Base-by-base conservation (phyloP, 2,797 vertebrate species). In the Periophthalmus magnuspinnatus region DNA sequence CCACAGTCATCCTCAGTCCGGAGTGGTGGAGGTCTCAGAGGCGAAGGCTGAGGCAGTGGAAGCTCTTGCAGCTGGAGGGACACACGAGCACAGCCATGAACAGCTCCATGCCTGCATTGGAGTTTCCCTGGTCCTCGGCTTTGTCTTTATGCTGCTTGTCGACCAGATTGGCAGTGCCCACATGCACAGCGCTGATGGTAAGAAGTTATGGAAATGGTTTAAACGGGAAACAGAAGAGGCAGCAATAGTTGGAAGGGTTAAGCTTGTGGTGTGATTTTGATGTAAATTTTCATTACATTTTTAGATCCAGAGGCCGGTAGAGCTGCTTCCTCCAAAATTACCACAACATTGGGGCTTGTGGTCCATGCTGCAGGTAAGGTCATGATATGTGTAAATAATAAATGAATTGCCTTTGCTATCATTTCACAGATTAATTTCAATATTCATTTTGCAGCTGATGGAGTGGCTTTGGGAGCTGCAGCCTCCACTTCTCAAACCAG, bases 401-500 rank as follows among this genome's bases (percentile, higher is more conserved):
- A 9, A 17, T 47, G 28, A 3, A 28, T 17, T 58, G 56, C 21
- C 6, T 57, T 57, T 7, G 13, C 16, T 2, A 17, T 32, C 5
- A 22, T 2, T 4, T n/a, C 21, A 5, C 19, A 28, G n/a, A 28
- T 28, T 47, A 7, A 17, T 32, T 28, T 19, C 2, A 41, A 45
- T 63, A 38, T 48, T 45, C 3, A 65, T 54, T 61, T 89, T 90
- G 52, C 86, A 99, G 97, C 98, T 74, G 98, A 99, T 56, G 97
- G 97, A 16, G 96, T 99, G 75, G 98, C 98, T 0, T 87, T 99
- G 38, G 98, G 98, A 80, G 97, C 98, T 28, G 98, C 98, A 66
- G 98, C 97, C 81, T 99, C 97, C 16, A 99, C 97, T 48, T 99
- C 98, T 75, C 97, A 99, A 88, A 98, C 97, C 56, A 98, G 96